Evolutionary conservation across 2,113 vertebrate species (phyloP).

Genomic region (Neogale vison): DNA sequence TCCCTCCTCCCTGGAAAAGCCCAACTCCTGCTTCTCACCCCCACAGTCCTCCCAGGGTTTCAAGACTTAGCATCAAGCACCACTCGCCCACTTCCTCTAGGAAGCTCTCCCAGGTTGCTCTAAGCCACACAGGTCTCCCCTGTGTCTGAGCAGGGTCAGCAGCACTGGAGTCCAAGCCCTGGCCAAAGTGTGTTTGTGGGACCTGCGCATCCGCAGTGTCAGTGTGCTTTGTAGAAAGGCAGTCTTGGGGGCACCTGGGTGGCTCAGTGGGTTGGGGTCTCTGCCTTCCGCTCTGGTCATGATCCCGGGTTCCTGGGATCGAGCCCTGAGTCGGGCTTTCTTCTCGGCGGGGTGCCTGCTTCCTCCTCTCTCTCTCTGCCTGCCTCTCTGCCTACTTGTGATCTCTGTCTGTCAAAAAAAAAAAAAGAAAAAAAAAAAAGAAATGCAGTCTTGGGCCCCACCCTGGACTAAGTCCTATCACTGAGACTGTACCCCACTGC

Average conservation of each 20-base stretch:
- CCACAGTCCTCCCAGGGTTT: neutral
- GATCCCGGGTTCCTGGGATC: too few relatives aligned
- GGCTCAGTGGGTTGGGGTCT: too few relatives aligned
- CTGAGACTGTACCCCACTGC: neutral
- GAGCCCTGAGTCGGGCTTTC: too few relatives aligned
- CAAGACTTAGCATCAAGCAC: neutral
- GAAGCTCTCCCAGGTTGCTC: neutral
- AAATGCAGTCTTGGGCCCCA: neutral
- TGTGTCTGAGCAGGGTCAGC: neutral
- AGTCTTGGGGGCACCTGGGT: neutral
- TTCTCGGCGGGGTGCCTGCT: too few relatives aligned
- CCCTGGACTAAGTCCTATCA: neutral
- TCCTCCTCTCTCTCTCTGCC: too few relatives aligned
- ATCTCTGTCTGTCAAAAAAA: too few relatives aligned
- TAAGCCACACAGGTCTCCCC: neutral
- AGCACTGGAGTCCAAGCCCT: neutral
- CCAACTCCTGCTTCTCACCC: neutral
- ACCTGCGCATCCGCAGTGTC: accelerated
- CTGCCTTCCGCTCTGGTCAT: too few relatives aligned
- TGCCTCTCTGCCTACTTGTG: too few relatives aligned
- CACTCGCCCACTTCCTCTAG: neutral
- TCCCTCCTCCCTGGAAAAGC: neutral
- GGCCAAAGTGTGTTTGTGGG: too few relatives aligned
- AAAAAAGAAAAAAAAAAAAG: too few relatives aligned
- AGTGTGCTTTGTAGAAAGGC: neutral